Evolutionary conservation across 2,113 vertebrate genomes (phyloP).

Genomic region (Hippocampus abdominalis): DNA sequence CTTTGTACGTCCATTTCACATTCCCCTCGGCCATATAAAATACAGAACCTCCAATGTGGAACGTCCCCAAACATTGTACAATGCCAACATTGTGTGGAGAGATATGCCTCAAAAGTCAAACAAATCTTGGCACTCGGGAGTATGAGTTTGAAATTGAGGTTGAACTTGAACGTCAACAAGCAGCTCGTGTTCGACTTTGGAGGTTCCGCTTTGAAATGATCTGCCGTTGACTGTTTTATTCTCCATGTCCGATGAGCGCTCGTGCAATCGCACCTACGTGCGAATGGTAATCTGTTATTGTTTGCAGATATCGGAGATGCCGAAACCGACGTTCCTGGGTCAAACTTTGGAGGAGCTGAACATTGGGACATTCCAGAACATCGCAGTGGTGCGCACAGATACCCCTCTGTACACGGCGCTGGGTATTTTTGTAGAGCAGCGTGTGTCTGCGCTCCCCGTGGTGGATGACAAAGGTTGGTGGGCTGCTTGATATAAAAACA

Average conservation of each 20-base stretch:
- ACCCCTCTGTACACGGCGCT: conserved; percentile 92
- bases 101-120: no score
- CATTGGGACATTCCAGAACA: conserved; percentile 91
- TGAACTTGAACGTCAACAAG: neutral
- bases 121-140: no score
- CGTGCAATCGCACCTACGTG: neutral
- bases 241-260: neutral
- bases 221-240: neutral
- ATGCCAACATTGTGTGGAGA: neutral
- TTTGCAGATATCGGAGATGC: conserved; percentile 90
- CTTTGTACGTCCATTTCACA: conserved; percentile 81
- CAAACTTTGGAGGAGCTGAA: conserved; percentile 82
- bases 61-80: no score
- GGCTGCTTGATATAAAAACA: neutral
- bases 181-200: neutral
- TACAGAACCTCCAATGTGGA: neutral
- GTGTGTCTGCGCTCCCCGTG: conserved; percentile 90
- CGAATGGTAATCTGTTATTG: conserved; percentile 10
- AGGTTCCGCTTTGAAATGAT: neutral
- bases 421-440: conserved; percentile 94
- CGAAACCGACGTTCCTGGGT: conserved; percentile 86
- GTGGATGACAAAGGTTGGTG: conserved; percentile 88
- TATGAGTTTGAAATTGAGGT: no score
- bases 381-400: conserved; percentile 84
- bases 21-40: neutral